Evolutionary conservation across 2,113 vertebrate genomes (phyloP).

Genomic region (Prionailurus bengalensis): DNA sequence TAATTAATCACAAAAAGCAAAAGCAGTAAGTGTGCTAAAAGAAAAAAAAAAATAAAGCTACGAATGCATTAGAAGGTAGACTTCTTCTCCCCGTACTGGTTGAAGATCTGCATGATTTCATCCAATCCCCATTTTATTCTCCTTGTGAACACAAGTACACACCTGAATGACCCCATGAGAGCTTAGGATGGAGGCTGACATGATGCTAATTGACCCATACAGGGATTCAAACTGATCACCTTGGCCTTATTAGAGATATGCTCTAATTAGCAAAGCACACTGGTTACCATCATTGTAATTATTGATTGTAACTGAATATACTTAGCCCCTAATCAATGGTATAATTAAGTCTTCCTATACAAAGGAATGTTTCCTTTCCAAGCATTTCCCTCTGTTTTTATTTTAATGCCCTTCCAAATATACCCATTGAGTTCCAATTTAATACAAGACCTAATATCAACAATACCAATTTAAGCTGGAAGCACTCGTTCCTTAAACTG

Average conservation of each 20-base stretch:
- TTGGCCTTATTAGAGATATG: background rate
- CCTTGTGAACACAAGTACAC: background rate
- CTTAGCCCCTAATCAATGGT: slow-evolving; percentile 38
- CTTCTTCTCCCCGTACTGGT: background rate
- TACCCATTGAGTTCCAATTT: slow-evolving; percentile 18
- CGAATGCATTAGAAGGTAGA: background rate
- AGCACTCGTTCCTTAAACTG: background rate
- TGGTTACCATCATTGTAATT: background rate
- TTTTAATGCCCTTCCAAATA: slow-evolving; percentile 52
- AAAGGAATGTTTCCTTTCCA: slow-evolving; percentile 28
- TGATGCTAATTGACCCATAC: background rate
- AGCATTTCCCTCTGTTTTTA: background rate
- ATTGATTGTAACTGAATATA: slow-evolving; percentile 38
- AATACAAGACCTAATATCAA: slow-evolving; percentile 22
- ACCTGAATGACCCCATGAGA: background rate
- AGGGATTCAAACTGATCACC: background rate
- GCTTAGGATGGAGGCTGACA: background rate
- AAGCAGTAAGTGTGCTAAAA: background rate
- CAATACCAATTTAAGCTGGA: slow-evolving; percentile 40
- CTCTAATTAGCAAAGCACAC: slow-evolving; percentile 12
- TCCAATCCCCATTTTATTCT: background rate
- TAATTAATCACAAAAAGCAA: slow-evolving; percentile 12
- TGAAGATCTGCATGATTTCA: background rate
- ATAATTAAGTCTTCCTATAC: slow-evolving; percentile 49
- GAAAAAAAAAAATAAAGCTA: background rate